Evolutionary conservation across 2,888 invertebrate species (phyloP).

Genomic region (Galerucella calmariensis): DNA sequence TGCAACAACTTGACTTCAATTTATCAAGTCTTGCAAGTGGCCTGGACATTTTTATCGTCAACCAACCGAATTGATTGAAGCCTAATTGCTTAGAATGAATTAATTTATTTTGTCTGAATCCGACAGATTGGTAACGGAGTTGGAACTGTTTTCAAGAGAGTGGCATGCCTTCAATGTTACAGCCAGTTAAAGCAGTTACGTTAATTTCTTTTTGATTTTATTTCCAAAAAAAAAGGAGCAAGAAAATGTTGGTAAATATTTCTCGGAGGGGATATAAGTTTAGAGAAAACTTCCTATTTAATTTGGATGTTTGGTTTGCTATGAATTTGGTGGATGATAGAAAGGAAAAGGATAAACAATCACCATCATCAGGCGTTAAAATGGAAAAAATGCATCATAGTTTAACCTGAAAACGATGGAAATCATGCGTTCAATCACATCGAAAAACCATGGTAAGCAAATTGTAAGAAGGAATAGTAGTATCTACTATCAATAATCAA

Average conservation of each 20-base stretch:
- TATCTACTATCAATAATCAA: conserved; percentile 7
- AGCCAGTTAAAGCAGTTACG: background rate
- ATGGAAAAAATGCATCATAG: too few relatives aligned
- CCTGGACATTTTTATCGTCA: conserved; percentile 56
- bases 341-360: too few relatives aligned
- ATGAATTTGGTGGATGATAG: too few relatives aligned
- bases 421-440: background rate
- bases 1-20: conserved; percentile 37
- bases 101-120: conserved; percentile 55
- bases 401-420: too few relatives aligned
- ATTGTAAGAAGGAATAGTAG: background rate
- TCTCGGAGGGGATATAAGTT: too few relatives aligned
- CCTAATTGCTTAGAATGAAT: conserved; percentile 55
- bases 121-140: conserved; percentile 40
- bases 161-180: background rate
- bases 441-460: background rate
- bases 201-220: conserved; percentile 2
- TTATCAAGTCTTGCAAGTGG: conserved; percentile 50
- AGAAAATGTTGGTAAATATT: too few relatives aligned
- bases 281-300: too few relatives aligned
- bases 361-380: too few relatives aligned
- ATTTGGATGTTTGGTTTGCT: too few relatives aligned
- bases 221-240: background rate
- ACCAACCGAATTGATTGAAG: conserved; percentile 55
- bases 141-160: conserved; percentile 30